Percentiles rank a stretch among this genome's conserved stretches.
Conservation (phyloP, 2,113 vertebrate species). For the Oreochromis aureus region DNA sequence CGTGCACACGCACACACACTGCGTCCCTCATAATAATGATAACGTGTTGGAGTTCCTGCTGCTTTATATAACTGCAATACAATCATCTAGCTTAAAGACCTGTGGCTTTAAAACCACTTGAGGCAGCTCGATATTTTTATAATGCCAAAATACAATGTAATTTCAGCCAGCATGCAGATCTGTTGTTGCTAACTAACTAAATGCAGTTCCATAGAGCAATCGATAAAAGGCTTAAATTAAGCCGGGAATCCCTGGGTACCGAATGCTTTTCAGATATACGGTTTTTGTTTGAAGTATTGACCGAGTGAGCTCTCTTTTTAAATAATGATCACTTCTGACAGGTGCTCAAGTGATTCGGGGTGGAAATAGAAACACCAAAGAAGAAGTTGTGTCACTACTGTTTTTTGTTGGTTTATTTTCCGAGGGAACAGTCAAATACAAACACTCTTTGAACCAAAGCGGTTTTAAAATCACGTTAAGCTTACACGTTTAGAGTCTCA, state of each 20-base stretch:
- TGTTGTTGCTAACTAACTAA: conserved; percentile 24
- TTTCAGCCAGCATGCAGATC: not conserved
- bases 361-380: not conserved
- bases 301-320: not conserved
- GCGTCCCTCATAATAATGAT: not conserved
- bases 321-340: not conserved
- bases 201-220: conserved; percentile 13
- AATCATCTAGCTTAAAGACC: not conserved
- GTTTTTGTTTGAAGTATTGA: conserved; percentile 6
- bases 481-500: not conserved
- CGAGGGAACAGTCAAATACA: not conserved
- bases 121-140: conserved; percentile 25
- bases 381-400: not conserved
- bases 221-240: conserved; percentile 23
- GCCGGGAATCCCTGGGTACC: not conserved
- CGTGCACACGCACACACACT: not conserved
- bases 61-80: not conserved
- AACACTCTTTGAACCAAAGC: not conserved
- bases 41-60: not conserved
- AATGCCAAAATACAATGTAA: conserved; percentile 13
- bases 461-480: not conserved
- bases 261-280: not conserved
- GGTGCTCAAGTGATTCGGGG: not conserved
- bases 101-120: conserved; percentile 10
- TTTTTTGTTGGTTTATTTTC: not conserved